These are phyloP conservation scores for Manis pentadactyla DNA, from an alignment of 2,797 vertebrate genomes.

Conservation along the genomic window DNA sequence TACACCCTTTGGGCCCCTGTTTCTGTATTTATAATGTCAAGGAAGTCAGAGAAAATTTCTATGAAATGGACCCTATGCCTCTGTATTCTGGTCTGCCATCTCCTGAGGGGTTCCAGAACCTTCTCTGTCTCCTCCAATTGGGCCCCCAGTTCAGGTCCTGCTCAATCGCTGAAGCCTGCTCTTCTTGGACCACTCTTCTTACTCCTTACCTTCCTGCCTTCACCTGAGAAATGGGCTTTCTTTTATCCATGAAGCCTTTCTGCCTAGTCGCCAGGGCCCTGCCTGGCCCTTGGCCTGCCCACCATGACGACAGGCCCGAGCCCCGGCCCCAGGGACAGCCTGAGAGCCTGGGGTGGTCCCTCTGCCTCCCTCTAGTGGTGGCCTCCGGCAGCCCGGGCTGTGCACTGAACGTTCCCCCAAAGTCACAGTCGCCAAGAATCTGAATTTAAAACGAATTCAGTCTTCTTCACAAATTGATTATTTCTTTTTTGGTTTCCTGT, in stretches of 20 bases:
- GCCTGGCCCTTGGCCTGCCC: neutral
- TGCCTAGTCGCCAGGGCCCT: neutral
- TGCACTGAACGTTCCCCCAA: neutral
- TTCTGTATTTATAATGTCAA: neutral
- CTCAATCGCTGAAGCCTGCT: neutral
- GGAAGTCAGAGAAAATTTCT: neutral
- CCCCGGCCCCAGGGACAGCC: neutral
- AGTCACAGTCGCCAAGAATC: neutral
- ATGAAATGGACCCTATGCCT: neutral
- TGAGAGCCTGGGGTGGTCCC: neutral
- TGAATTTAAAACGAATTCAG: neutral
- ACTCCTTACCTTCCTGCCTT: neutral
- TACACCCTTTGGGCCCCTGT: neutral
- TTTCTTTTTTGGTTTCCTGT: neutral
- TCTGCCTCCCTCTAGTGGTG: neutral
- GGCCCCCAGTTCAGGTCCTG: neutral
- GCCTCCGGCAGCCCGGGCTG: neutral
- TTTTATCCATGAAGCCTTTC: neutral
- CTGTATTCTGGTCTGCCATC: neutral
- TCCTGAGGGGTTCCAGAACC: neutral
- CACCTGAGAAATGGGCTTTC: neutral
- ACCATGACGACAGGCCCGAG: neutral
- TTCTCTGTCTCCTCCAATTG: neutral
- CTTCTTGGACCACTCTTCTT: neutral
- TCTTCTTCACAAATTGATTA: neutral